Conservation (phyloP, 1,140 invertebrate genomes). For the Triops cancriformis region DNA sequence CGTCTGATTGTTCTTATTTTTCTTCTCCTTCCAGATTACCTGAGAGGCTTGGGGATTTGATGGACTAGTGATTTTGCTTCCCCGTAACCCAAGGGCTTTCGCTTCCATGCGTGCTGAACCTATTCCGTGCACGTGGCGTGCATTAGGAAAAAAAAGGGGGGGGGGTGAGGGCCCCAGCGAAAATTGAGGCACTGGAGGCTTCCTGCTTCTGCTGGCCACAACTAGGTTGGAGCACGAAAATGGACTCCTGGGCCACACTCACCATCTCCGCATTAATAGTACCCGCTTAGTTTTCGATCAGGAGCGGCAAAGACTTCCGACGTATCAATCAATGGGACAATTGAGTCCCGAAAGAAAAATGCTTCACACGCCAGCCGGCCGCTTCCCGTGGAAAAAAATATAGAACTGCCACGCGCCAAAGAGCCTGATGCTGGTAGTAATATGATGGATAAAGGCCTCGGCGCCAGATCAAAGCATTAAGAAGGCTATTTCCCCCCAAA, state of each 20-base stretch:
- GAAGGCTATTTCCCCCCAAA: no score
- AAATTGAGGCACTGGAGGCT: no score
- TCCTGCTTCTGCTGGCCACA: background rate
- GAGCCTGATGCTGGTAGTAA: no score
- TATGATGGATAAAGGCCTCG: no score
- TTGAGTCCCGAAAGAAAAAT: no score
- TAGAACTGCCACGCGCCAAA: no score
- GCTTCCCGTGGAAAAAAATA: no score
- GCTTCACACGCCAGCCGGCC: no score
- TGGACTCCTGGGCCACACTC: background rate
- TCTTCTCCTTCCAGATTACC: background rate
- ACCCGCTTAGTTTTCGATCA: background rate
- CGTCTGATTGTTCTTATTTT: background rate
- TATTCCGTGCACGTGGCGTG: background rate
- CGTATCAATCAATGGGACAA: background rate
- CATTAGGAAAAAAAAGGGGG: background rate
- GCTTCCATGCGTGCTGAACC: background rate
- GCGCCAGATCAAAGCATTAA: no score
- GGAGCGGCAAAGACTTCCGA: background rate
- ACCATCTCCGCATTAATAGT: background rate
- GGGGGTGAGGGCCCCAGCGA: background rate
- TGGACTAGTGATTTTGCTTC: background rate
- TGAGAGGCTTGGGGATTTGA: conserved; percentile 9
- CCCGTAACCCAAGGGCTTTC: background rate
- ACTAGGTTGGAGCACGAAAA: background rate